phyloP scores from a whole-genome alignment of 2,888 invertebrate species.

The Chymomyza fuscimana region DNA sequence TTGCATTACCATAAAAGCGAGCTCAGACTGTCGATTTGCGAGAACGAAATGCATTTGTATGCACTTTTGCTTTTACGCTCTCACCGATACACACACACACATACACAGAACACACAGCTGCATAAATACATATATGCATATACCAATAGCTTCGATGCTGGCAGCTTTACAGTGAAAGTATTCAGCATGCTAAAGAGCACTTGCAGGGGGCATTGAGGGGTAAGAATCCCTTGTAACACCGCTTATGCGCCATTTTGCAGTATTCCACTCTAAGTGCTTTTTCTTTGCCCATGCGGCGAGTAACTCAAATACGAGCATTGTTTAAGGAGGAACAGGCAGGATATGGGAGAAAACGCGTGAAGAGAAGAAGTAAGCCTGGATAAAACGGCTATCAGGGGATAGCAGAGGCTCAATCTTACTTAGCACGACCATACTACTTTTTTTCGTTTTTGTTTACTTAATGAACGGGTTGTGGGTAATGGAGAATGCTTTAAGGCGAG shows the following conservation, averaged over 20 bases:
- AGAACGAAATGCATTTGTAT: constrained; percentile 67
- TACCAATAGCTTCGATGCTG: constrained; percentile 22
- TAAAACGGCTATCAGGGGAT: background rate
- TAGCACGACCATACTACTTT: background rate
- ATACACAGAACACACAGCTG: background rate
- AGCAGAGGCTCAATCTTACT: background rate
- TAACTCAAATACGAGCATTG: constrained; percentile 48
- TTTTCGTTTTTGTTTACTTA: constrained; percentile 3
- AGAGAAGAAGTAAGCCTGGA: background rate
- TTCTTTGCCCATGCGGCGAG: constrained; percentile 36
- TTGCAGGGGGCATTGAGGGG: constrained; percentile 1
- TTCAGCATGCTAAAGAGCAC: constrained; percentile 26
- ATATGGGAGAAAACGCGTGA: background rate
- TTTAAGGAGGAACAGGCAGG: constrained; percentile 23
- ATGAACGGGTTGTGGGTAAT: constrained; percentile 25
- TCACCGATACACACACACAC: background rate
- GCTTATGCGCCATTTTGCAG: constrained; percentile 47
- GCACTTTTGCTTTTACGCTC: constrained; percentile 55
- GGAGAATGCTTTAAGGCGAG: constrained; percentile 3
- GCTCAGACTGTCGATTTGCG: constrained; percentile 35
- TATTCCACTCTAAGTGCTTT: constrained; percentile 56
- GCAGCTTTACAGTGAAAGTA: constrained; percentile 56
- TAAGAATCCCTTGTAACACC: background rate
- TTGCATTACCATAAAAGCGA: constrained; percentile 61
- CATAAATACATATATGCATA: background rate